Conservation (phyloP, 2,797 vertebrate species). For the Nasua narica region DNA sequence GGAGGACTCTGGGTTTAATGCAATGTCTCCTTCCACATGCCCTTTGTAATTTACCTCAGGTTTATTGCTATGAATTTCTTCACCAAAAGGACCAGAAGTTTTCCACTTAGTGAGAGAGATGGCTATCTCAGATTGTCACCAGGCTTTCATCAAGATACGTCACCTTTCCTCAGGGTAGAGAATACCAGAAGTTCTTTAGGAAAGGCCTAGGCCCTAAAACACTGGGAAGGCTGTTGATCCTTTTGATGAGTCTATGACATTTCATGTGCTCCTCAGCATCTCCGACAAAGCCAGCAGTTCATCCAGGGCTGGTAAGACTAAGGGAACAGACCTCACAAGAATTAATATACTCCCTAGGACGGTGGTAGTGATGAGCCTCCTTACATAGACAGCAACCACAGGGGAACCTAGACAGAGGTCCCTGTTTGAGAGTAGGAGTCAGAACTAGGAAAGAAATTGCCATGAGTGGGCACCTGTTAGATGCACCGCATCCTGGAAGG, state of each 20-base stretch:
- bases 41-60: not conserved
- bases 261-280: not conserved
- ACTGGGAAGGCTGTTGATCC: not conserved
- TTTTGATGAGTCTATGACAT: not conserved
- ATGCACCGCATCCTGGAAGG: not conserved
- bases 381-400: not conserved
- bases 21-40: not conserved
- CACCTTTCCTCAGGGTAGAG: not conserved
- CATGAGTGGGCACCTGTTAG: no score
- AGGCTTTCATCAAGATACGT: not conserved
- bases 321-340: not conserved
- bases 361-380: not conserved
- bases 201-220: not conserved
- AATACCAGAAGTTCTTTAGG: not conserved
- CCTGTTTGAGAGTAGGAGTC: not conserved
- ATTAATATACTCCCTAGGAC: not conserved
- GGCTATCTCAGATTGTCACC: not conserved
- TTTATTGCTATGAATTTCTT: slow-evolving; percentile 14
- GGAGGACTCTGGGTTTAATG: slow-evolving; percentile 3
- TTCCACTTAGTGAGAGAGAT: not conserved
- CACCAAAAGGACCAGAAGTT: not conserved
- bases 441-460: not conserved
- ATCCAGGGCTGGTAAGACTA: not conserved
- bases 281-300: not conserved
- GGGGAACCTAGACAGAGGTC: not conserved